These are phyloP conservation scores for Neomicropteryx cornuta DNA, from an alignment of 1,140 invertebrate species.

Conservation along the genomic window DNA sequence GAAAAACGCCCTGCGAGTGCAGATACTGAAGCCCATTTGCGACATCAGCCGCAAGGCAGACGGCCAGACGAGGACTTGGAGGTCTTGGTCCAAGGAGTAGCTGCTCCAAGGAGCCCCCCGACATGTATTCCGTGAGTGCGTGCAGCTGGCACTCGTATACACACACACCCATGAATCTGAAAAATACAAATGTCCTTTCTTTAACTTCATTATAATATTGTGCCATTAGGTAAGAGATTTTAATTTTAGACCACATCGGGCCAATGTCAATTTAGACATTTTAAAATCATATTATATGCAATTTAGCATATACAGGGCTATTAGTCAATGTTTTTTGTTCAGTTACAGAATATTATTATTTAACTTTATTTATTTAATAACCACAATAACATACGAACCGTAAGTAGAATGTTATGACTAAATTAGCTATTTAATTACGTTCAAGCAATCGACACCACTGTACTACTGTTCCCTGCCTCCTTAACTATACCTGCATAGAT, in stretches of 20 bases:
- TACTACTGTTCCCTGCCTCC: too few relatives aligned
- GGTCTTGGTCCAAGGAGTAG: constrained; percentile 62
- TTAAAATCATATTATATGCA: too few relatives aligned
- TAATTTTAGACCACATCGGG: background rate
- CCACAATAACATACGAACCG: too few relatives aligned
- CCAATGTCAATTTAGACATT: background rate
- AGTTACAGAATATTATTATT: too few relatives aligned
- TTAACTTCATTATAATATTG: too few relatives aligned
- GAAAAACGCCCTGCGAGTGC: constrained; percentile 83
- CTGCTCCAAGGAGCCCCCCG: constrained; percentile 87
- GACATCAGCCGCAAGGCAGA: constrained; percentile 79
- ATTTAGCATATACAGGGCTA: too few relatives aligned
- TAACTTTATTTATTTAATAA: too few relatives aligned
- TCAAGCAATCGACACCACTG: too few relatives aligned
- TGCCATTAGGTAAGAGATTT: constrained; percentile 10
- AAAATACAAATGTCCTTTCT: constrained; percentile 30
- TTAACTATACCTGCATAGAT: too few relatives aligned
- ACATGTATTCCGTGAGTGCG: constrained; percentile 90
- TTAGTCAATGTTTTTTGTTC: too few relatives aligned
- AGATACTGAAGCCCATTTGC: constrained; percentile 85
- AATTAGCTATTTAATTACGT: too few relatives aligned
- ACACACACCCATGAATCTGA: constrained; percentile 91
- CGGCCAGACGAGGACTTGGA: constrained; percentile 63
- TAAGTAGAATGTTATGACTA: too few relatives aligned
- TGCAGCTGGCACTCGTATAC: constrained; percentile 92